Conservation (phyloP, 1,140 invertebrate species). For the Drosophila nannoptera region DNA sequence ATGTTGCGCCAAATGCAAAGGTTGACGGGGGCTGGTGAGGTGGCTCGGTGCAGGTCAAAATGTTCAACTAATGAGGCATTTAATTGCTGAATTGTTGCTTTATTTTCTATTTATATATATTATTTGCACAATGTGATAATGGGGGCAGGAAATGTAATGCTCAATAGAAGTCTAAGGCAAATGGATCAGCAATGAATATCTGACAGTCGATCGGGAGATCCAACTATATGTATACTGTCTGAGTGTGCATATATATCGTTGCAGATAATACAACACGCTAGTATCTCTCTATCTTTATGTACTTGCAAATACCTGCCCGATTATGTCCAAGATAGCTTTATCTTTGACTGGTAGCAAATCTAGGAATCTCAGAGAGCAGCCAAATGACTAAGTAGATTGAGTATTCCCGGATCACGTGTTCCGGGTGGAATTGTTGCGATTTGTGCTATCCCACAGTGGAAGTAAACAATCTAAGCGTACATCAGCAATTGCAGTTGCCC, state of each 20-base stretch:
- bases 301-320: slow-evolving; percentile 10
- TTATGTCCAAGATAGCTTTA: slow-evolving; percentile 21
- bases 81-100: slow-evolving; percentile 16
- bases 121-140: slow-evolving; percentile 19
- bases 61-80: slow-evolving; percentile 36
- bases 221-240: too few species aligned
- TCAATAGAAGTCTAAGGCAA: background rate
- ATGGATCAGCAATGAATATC: background rate
- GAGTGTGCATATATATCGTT: too few species aligned
- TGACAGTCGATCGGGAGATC: background rate
- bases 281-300: too few species aligned
- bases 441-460: too few species aligned
- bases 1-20: slow-evolving; percentile 67
- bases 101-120: background rate
- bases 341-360: slow-evolving; percentile 22
- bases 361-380: background rate
- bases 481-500: slow-evolving; percentile 1
- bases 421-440: slow-evolving; percentile 17
- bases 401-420: background rate
- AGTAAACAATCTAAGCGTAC: too few species aligned
- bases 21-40: slow-evolving; percentile 9
- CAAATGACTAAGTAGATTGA: too few species aligned
- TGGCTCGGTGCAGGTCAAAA: slow-evolving; percentile 8
- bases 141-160: too few species aligned
- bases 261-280: slow-evolving; percentile 5